A percentile compares a stretch with the other conserved stretches of the same genome.
Conservation (phyloP, 2,113 vertebrate species). For the Lichenostomus cassidix region DNA sequence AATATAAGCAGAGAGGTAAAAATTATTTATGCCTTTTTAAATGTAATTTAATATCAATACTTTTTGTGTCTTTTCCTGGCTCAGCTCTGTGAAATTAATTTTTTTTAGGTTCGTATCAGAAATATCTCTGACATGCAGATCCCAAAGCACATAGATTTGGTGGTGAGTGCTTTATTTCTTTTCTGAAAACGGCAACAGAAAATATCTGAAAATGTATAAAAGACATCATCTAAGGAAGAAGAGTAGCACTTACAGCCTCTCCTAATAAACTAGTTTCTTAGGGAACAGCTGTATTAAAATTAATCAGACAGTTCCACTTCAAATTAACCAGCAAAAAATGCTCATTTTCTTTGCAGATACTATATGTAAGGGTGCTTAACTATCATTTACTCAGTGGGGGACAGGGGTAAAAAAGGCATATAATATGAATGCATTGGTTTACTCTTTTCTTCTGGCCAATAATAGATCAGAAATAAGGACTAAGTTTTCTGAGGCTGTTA, state of each 20-base stretch:
- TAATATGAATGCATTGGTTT: not conserved
- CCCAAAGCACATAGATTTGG: constrained; percentile 30
- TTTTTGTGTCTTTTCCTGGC: constrained; percentile 26
- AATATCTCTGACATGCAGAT: constrained; percentile 14
- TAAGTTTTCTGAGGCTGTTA: not conserved
- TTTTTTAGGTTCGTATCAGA: constrained; percentile 33
- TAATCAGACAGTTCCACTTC: constrained; percentile 42
- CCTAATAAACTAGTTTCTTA: constrained; percentile 22
- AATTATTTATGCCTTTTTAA: constrained; percentile 38
- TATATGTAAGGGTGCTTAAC: not conserved
- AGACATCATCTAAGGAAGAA: not conserved
- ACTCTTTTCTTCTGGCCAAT: not conserved
- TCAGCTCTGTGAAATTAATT: constrained; percentile 1
- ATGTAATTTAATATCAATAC: constrained; percentile 46
- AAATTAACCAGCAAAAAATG: constrained; percentile 54
- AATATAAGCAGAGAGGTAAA: constrained; percentile 51
- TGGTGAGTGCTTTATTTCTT: constrained; percentile 47
- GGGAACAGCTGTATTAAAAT: constrained; percentile 22
- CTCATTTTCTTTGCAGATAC: constrained; percentile 30
- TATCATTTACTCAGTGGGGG: not conserved
- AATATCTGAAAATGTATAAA: constrained; percentile 44
- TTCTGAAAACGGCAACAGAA: constrained; percentile 17
- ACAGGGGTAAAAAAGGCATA: not conserved
- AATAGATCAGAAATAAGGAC: not conserved
- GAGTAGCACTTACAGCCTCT: not conserved